Evolutionary conservation across 2,888 invertebrate species (phyloP).

Genomic region (Rhodophaea formosa): DNA sequence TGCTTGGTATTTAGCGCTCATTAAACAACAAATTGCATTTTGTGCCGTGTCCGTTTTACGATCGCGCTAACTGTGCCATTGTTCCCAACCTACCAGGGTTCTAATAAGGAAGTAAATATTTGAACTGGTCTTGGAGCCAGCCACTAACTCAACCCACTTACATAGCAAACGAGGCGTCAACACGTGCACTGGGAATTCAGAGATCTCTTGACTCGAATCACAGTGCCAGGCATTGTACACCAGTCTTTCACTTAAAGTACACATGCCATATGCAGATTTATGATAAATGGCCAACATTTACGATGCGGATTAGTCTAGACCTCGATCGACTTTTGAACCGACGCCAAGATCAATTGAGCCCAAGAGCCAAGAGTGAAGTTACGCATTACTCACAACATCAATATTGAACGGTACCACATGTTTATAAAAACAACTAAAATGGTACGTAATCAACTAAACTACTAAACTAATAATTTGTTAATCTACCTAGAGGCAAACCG

Average conservation of each 20-base stretch:
- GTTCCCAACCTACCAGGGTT: slow-evolving; percentile 49
- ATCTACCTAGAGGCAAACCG: not conserved
- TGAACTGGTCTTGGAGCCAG: slow-evolving; percentile 48
- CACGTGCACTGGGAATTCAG: slow-evolving; percentile 26
- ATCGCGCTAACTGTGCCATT: slow-evolving; percentile 58
- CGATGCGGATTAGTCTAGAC: slow-evolving; percentile 18
- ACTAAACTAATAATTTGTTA: too few species aligned
- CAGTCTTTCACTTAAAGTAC: slow-evolving; percentile 17
- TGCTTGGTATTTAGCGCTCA: slow-evolving; percentile 26
- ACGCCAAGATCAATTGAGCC: slow-evolving; percentile 52
- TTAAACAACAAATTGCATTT: slow-evolving; percentile 43
- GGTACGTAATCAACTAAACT: not conserved
- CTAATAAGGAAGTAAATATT: slow-evolving; percentile 79
- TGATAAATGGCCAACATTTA: slow-evolving; percentile 14
- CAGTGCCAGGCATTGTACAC: slow-evolving; percentile 27
- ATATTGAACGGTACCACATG: slow-evolving; percentile 26
- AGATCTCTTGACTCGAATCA: slow-evolving; percentile 18
- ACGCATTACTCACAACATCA: slow-evolving; percentile 37
- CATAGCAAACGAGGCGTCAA: slow-evolving; percentile 38
- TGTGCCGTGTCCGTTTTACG: slow-evolving; percentile 56
- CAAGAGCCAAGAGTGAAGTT: slow-evolving; percentile 50
- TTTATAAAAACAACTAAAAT: slow-evolving; percentile 20
- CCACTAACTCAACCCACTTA: slow-evolving; percentile 51
- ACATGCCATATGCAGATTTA: slow-evolving; percentile 17
- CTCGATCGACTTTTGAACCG: slow-evolving; percentile 40